These are phyloP conservation scores for Melanotaenia pygmaea DNA, from an alignment of 2,797 vertebrate species.

Conservation along the genomic window DNA sequence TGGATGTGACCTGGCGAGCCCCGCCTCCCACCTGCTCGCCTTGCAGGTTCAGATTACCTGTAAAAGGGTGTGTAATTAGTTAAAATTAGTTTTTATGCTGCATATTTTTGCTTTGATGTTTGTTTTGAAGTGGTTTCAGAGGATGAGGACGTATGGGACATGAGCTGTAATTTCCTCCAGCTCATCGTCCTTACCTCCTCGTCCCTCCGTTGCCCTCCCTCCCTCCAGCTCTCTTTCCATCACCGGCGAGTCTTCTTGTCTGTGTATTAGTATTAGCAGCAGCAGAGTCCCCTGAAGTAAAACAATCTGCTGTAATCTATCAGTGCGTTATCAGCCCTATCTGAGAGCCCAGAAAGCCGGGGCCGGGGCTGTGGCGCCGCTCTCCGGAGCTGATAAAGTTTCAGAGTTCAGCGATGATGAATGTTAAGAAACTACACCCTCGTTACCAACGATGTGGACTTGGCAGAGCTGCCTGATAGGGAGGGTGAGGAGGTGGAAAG, in stretches of 20 bases:
- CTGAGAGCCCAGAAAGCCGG: constrained; percentile 91
- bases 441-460: constrained; percentile 88
- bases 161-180: constrained; percentile 47
- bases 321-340: constrained; percentile 92
- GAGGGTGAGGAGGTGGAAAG: constrained; percentile 45
- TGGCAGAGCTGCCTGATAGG: constrained; percentile 81
- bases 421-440: constrained; percentile 95
- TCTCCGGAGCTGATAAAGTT: constrained; percentile 95
- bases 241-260: constrained; percentile 72
- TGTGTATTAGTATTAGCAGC: constrained; percentile 86
- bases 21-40: constrained; percentile 11
- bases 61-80: too few species aligned
- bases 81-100: background rate
- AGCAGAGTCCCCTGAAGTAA: constrained; percentile 89
- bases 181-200: constrained; percentile 48
- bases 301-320: constrained; percentile 98
- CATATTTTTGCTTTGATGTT: background rate
- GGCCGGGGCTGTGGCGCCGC: constrained; percentile 88
- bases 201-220: constrained; percentile 22
- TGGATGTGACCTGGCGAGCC: constrained; percentile 64
- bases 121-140: background rate
- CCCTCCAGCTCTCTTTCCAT: constrained; percentile 51
- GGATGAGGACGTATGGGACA: constrained; percentile 39
- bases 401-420: constrained; percentile 96
- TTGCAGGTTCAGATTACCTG: constrained; percentile 60